Evolutionary conservation across 2,113 vertebrate species (phyloP).

Genomic region (Calidris pugnax): DNA sequence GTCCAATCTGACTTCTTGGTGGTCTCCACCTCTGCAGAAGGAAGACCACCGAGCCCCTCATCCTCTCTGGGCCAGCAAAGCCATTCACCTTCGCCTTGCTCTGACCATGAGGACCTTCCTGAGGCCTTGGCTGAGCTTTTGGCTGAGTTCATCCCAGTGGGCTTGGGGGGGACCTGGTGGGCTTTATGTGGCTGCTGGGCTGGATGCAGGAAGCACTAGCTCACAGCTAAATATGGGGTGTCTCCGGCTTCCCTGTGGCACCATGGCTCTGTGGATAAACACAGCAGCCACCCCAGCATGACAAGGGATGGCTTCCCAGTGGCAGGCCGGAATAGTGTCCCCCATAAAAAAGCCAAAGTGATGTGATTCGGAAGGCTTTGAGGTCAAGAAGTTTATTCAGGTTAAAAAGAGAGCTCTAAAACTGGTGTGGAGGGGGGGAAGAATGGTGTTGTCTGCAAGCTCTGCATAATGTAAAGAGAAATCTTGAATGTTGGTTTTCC

Average conservation of each 20-base stretch:
- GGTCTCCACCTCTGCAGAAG: background rate
- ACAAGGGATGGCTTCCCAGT: background rate
- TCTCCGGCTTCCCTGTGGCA: background rate
- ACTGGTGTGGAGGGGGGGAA: background rate
- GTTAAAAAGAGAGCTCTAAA: background rate
- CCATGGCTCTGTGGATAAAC: background rate
- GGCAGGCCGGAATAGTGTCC: background rate
- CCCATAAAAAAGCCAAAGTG: background rate
- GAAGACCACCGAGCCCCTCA: background rate
- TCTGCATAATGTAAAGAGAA: background rate
- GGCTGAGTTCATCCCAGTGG: background rate
- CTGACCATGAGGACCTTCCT: accelerated
- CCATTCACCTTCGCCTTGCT: background rate
- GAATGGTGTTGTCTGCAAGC: background rate
- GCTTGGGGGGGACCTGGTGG: background rate
- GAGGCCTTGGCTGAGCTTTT: background rate
- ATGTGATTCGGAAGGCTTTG: background rate
- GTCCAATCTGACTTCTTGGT: background rate
- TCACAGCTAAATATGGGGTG: background rate
- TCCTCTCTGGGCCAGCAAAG: background rate
- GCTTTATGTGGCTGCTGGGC: background rate
- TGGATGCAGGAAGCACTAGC: background rate
- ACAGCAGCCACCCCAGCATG: background rate
- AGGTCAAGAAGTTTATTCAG: background rate
- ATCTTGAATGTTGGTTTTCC: background rate